Evolutionary conservation across 2,797 vertebrate species (phyloP).

Genomic region (Catharus ustulatus): DNA sequence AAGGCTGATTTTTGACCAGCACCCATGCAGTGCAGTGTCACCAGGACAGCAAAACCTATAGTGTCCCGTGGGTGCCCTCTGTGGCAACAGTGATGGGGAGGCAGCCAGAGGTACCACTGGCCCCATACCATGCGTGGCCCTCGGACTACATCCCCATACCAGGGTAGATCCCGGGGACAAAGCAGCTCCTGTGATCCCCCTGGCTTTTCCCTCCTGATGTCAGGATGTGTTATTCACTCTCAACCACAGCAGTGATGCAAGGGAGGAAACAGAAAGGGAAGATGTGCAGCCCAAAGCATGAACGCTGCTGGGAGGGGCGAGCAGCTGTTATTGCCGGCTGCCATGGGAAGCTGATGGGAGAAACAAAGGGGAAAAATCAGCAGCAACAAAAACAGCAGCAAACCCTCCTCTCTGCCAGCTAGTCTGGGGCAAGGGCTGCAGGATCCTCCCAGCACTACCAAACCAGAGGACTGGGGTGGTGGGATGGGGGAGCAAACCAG

Average conservation of each 20-base stretch:
- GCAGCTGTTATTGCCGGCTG: not conserved
- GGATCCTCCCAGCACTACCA: not conserved
- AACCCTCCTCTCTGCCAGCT: not conserved
- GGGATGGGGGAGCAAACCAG: not conserved
- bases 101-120: not conserved
- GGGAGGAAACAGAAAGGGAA: not conserved
- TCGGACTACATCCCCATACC: accelerated
- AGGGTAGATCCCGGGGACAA: not conserved
- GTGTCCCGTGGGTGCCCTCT: not conserved
- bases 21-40: not conserved
- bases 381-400: not conserved
- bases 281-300: accelerated
- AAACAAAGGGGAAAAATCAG: not conserved
- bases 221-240: not conserved
- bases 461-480: not conserved
- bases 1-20: not conserved
- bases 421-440: not conserved
- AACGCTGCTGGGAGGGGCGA: not conserved
- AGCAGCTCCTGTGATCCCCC: not conserved
- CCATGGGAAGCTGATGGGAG: not conserved
- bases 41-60: not conserved
- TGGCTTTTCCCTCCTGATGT: not conserved
- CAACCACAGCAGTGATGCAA: not conserved
- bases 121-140: no score
- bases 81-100: not conserved